Conservation (phyloP, 2,797 vertebrate species). For the Neopelma chrysocephalum region DNA sequence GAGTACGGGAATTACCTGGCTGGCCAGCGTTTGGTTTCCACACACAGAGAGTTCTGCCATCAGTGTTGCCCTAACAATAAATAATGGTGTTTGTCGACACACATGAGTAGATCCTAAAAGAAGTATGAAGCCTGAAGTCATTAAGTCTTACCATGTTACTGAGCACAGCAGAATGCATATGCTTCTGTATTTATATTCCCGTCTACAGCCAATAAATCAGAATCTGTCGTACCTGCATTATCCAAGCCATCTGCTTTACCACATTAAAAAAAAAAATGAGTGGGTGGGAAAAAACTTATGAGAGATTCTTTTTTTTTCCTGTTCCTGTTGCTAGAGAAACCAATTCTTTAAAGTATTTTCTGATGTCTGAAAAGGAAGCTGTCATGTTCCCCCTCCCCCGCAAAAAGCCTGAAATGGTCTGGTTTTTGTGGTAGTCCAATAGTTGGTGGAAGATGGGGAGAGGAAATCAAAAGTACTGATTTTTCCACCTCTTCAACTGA, state of each 20-base stretch:
- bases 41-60: neutral
- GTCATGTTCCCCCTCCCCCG: conserved; percentile 17
- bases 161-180: neutral
- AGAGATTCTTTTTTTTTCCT: conserved; percentile 16
- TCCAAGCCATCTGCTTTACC: conserved; percentile 59
- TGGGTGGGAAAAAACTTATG: conserved; percentile 46
- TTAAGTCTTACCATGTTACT: conserved; percentile 10
- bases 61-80: neutral
- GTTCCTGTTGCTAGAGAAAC: conserved; percentile 71
- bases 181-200: conserved; percentile 61
- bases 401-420: conserved; percentile 28
- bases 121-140: conserved; percentile 32
- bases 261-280: conserved; percentile 31
- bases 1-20: neutral
- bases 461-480: conserved; percentile 28
- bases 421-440: neutral
- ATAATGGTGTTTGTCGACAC: neutral
- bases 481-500: conserved; percentile 29
- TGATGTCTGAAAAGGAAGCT: conserved; percentile 50
- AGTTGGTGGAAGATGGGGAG: neutral
- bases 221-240: conserved; percentile 58
- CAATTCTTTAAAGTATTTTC: conserved; percentile 25
- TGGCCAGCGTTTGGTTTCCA: neutral
- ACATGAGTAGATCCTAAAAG: conserved; percentile 3
- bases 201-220: conserved; percentile 48